Evolutionary conservation across 2,888 invertebrate genomes (phyloP), one percentile per base, ranked within the genome.

Genomic region (Drosophila anceps): DNA sequence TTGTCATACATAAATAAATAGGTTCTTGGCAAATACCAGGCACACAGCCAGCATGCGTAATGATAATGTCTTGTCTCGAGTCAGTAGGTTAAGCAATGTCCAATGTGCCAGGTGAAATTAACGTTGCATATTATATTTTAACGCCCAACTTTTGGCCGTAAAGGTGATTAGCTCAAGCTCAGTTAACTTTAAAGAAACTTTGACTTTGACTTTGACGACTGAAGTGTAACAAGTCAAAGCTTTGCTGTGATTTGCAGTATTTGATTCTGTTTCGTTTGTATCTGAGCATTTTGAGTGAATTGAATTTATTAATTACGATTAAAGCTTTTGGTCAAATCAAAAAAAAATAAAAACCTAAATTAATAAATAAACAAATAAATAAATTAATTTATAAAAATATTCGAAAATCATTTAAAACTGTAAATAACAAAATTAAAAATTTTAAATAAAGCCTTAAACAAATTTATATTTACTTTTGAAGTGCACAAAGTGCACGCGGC

Each of bases 1-100:
- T 87, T 84, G 76, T 73, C 73, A 79, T 89, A 72, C 87, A 84
- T 84, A 79, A 84, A 86, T 79, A 62, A 88, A 64, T 48, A 57
- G 64, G 51, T 59, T 44, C 48, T 53, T 18, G 35, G 37, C 37
- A 39, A 35, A 68, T 31, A 57, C 27, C 51, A 41, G 50, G 33
- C 57, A 46, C 48, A 70, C 59, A 51, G 58, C 78, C 43, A 71
- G 80, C 68, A 82, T 82, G 53, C 64, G 27, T 69, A 69, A 85
- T 82, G 58, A 20, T 75, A 73, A 83, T 78, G 72, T 33, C 44
- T 39, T 61, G 51, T 31, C 51, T 51, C 48, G 46, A 65, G 86
- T 61, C 71, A 51, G 60, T 66, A 51, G 64, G 41, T 29, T 46
- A 60, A 24, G 24, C 24, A 39, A 50, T 44, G 7, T 20, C 27